These are phyloP conservation scores for Microtus montanus DNA, from an alignment of 2,113 vertebrate genomes.

Conservation along the genomic window DNA sequence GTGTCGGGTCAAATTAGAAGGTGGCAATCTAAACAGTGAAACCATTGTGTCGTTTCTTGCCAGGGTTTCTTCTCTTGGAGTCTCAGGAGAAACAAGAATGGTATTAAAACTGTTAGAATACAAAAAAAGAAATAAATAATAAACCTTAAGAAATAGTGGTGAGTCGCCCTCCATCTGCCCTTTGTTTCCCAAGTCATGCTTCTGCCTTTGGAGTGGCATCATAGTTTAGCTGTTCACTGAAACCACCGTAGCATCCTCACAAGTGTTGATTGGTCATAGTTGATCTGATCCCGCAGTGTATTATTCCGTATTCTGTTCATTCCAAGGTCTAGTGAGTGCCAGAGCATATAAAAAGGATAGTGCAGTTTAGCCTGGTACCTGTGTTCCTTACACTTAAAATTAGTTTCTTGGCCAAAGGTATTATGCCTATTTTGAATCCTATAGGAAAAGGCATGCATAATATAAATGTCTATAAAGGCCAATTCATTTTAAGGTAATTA, in stretches of 20 bases:
- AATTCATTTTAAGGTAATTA: not conserved
- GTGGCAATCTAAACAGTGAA: not conserved
- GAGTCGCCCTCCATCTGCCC: not conserved
- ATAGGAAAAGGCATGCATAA: no score
- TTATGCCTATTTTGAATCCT: not conserved
- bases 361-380: not conserved
- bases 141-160: not conserved
- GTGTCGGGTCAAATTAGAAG: not conserved
- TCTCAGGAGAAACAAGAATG: not conserved
- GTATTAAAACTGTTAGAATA: not conserved
- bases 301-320: not conserved
- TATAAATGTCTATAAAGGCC: not conserved
- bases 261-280: not conserved
- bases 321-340: not conserved
- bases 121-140: not conserved
- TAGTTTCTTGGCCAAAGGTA: not conserved
- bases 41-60: not conserved
- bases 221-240: not conserved
- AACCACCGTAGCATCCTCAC: not conserved
- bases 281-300: not conserved
- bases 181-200: no score
- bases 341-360: not conserved
- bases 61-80: not conserved
- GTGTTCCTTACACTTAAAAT: not conserved
- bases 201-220: not conserved